A percentile compares a stretch with the other conserved stretches of the same genome.
phyloP scores from a whole-genome alignment of 2,113 vertebrate species.

The Pseudorhombus dupliciocellatus region DNA sequence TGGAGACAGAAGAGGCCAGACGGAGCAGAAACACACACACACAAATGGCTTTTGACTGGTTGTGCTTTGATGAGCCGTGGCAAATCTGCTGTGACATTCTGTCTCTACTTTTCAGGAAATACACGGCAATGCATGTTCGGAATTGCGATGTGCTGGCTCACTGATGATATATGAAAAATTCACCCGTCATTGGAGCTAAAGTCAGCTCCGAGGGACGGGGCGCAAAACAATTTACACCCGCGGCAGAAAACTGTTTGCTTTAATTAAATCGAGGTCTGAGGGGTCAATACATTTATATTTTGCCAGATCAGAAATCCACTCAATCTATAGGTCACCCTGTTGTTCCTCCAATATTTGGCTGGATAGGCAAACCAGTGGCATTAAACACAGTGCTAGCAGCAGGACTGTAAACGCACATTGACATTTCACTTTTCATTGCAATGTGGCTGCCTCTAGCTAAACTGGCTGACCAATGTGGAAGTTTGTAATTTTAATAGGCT shows the following conservation, averaged over 20 bases:
- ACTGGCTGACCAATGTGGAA: slow-evolving; percentile 65
- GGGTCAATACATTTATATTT: slow-evolving; percentile 35
- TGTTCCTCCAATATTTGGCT: slow-evolving; percentile 24
- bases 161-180: slow-evolving; percentile 22
- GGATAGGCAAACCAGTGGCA: slow-evolving; percentile 50
- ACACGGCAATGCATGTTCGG: slow-evolving; percentile 52
- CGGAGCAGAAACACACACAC: slow-evolving; percentile 44
- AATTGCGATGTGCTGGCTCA: neutral
- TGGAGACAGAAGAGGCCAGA: slow-evolving; percentile 47
- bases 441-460: slow-evolving; percentile 51
- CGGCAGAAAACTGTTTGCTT: neutral
- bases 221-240: neutral
- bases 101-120: slow-evolving; percentile 68
- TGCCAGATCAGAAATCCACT: slow-evolving; percentile 30
- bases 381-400: slow-evolving; percentile 51
- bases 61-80: slow-evolving; percentile 48
- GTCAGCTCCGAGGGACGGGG: slow-evolving; percentile 3
- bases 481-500: slow-evolving; percentile 80
- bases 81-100: slow-evolving; percentile 67
- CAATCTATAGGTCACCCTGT: slow-evolving; percentile 46
- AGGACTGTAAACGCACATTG: slow-evolving; percentile 73
- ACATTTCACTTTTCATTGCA: slow-evolving; percentile 72
- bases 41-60: slow-evolving; percentile 69
- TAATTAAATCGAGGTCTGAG: slow-evolving; percentile 24
- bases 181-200: slow-evolving; percentile 28